Conservation (phyloP, 2,797 vertebrate species). For the Sebastes hopkinsi region DNA sequence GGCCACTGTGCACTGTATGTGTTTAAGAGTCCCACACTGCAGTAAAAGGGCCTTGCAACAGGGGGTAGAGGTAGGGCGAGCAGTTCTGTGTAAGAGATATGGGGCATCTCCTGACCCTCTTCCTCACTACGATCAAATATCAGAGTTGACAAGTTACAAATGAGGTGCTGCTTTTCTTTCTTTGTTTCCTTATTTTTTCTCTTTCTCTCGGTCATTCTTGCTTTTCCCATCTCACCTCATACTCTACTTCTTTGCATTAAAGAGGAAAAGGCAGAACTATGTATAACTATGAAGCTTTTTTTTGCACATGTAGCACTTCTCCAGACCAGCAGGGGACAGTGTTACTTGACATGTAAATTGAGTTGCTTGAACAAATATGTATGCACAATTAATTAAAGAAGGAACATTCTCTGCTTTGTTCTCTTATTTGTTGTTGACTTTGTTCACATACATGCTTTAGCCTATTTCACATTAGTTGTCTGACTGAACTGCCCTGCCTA, state of each 20-base stretch:
- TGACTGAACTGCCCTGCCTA: constrained; percentile 66
- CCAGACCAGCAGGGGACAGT: constrained; percentile 74
- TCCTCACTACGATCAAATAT: constrained; percentile 51
- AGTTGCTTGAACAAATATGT: constrained; percentile 63
- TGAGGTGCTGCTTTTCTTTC: not conserved
- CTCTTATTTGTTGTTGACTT: constrained; percentile 77
- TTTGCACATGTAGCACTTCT: constrained; percentile 43
- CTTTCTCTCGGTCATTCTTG: not conserved
- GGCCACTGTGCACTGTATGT: constrained; percentile 57
- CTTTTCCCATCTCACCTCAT: not conserved
- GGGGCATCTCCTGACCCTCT: constrained; percentile 21
- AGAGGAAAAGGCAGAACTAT: constrained; percentile 4
- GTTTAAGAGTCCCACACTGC: constrained; percentile 65
- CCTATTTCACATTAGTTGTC: constrained; percentile 64
- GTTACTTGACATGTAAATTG: constrained; percentile 61
- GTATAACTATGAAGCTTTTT: not conserved
- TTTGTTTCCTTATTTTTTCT: not conserved
- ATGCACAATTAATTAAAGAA: constrained; percentile 69
- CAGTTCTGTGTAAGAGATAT: constrained; percentile 21
- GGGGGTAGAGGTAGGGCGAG: constrained; percentile 17
- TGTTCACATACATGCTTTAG: constrained; percentile 70
- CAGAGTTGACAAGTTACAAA: constrained; percentile 40
- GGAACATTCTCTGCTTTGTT: constrained; percentile 68
- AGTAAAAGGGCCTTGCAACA: constrained; percentile 57
- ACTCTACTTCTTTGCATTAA: not conserved